phyloP scores from a whole-genome alignment of 2,113 vertebrate species.

The Gymnogyps californianus region DNA sequence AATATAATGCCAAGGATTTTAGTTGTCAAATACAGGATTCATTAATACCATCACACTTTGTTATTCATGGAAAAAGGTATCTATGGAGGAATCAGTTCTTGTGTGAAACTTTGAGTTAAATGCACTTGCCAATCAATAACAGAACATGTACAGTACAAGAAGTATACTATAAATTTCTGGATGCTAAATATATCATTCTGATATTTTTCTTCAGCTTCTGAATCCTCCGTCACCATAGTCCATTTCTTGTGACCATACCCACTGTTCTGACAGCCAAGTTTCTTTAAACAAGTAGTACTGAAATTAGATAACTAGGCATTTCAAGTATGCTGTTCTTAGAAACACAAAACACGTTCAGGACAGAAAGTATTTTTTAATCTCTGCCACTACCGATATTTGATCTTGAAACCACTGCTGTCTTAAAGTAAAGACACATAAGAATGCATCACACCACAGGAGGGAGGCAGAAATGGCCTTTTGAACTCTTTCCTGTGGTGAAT shows the following conservation, averaged over 20 bases:
- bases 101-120: background rate
- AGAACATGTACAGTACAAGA: background rate
- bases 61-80: background rate
- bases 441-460: background rate
- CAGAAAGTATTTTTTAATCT: background rate
- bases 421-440: background rate
- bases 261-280: background rate
- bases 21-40: background rate
- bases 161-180: background rate
- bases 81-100: background rate
- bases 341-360: background rate
- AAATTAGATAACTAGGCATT: background rate
- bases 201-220: background rate
- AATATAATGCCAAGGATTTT: slow-evolving; percentile 8
- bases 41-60: background rate
- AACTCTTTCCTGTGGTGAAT: background rate
- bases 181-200: background rate
- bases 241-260: background rate
- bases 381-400: background rate
- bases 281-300: slow-evolving; percentile 8
- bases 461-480: background rate
- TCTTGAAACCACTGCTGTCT: background rate
- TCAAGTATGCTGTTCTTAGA: background rate
- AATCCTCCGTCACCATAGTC: background rate
- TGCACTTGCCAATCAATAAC: background rate